Base-by-base conservation (phyloP, 2,797 vertebrate species). In the Atherinosoma microstoma region DNA sequence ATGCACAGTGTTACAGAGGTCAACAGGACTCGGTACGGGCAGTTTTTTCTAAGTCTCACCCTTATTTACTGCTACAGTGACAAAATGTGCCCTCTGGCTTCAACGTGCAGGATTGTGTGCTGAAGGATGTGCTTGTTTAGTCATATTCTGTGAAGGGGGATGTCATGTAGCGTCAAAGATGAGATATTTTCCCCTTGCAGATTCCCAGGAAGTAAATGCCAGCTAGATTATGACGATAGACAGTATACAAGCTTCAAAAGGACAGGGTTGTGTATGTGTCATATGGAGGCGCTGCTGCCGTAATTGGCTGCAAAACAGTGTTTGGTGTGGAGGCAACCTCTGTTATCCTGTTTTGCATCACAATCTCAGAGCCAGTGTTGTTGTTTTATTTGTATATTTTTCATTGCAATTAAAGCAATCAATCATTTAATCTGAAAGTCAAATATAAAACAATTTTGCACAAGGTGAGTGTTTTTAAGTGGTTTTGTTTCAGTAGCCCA, bases 191-290 rank as follows among this genome's bases (percentile, higher is more conserved):
- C 70, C 70, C 81, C 73, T 81, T 69, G 84, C 82, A 80, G 73
- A 89, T 89, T 87, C 76, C 73, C 72, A 67, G 78, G 82, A 89
- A 87, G 74, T 90, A 91, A 92, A 90, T 90, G 89, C 80, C 85
- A 91, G 75, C 76, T 65, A 66, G 75, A 88, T 90, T 77, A 87
- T 74, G 67, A 81, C 79, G 76, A 75, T 61, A 88, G 89, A 91
- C 87, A 84, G 83, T 67, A 67, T 78, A 88, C 84, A 90, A 66
- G 86, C 86, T 84, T 92, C 79, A 79, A 83, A 85, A 85, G 77
- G 87, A 89, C 80, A 83, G 54, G 54, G 34, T 69, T 78, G 76
- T 80, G 70, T 73, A 24, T 79, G 72, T 87, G 77, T 86, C 86
- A 81, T 72, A 74, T 68, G 56, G 40, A 74, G 77, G 70, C 70